Evolutionary conservation across 2,888 invertebrate genomes (phyloP).

Genomic region (Zygothrica quintamaculata): DNA sequence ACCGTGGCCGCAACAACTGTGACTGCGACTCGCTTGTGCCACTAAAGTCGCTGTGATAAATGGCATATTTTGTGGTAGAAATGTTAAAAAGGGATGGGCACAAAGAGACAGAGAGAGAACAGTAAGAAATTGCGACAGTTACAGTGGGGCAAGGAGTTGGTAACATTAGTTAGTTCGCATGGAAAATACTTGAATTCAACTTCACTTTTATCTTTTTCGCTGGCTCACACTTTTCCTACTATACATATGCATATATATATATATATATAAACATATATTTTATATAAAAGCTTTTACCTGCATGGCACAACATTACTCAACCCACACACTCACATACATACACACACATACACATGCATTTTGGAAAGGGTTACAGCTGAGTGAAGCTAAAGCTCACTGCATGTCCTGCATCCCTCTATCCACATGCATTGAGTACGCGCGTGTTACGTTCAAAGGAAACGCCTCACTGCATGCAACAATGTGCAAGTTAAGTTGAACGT

Average conservation of each 20-base stretch:
- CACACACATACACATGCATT: constrained; percentile 1
- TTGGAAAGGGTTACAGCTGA: constrained; percentile 40
- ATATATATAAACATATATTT: constrained; percentile 14
- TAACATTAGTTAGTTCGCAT: constrained; percentile 51
- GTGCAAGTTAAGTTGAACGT: constrained; percentile 64
- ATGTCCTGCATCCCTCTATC: constrained; percentile 2
- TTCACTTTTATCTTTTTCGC: constrained; percentile 59
- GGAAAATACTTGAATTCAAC: constrained; percentile 66
- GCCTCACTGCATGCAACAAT: constrained; percentile 72
- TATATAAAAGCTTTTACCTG: constrained; percentile 60
- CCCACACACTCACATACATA: constrained; percentile 12
- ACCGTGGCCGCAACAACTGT: constrained; percentile 26
- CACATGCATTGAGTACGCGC: constrained; percentile 24
- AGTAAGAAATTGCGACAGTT: constrained; percentile 3
- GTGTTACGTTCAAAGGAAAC: constrained; percentile 65
- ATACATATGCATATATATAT: constrained; percentile 14
- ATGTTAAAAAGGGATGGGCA: not conserved
- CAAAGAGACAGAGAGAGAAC: not conserved
- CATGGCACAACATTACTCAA: constrained; percentile 59
- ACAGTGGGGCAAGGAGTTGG: constrained; percentile 29
- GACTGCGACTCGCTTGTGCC: constrained; percentile 38
- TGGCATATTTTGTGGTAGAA: constrained; percentile 43
- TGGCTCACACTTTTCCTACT: constrained; percentile 6
- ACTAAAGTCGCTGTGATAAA: constrained; percentile 71
- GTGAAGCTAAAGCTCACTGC: constrained; percentile 29